Conservation (phyloP, 30 jellyfish, hydroid and myxozoan species). For the Turritopsis rubra region DNA sequence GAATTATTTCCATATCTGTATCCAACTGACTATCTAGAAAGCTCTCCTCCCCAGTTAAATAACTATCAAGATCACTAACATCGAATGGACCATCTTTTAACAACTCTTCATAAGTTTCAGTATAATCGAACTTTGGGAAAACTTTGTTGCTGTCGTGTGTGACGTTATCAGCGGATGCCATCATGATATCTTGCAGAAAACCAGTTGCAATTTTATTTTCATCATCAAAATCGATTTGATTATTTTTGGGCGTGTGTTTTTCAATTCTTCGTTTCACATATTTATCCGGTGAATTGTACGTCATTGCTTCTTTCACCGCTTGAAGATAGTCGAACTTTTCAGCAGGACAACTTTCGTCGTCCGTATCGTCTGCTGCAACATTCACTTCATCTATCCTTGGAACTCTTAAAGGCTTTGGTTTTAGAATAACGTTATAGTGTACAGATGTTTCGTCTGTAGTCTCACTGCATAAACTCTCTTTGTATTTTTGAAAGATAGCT, state of each 20-base stretch:
- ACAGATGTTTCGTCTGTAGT: background rate
- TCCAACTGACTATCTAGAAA: background rate
- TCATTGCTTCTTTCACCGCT: background rate
- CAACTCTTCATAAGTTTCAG: background rate
- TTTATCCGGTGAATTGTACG: constrained; percentile 10
- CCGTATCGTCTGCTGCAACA: background rate
- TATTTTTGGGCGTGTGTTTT: background rate
- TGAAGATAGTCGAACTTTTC: background rate
- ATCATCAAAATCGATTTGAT: background rate
- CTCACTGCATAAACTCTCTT: background rate
- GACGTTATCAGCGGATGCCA: background rate
- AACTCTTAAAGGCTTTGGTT: background rate
- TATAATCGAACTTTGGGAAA: background rate
- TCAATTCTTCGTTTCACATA: background rate
- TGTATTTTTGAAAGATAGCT: background rate
- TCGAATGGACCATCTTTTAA: background rate
- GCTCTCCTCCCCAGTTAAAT: background rate
- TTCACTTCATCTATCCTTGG: background rate
- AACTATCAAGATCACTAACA: background rate
- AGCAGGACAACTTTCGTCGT: background rate
- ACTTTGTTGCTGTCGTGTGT: background rate
- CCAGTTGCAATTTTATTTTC: background rate
- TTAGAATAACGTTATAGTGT: background rate
- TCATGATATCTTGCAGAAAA: constrained; percentile 10
- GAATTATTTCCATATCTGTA: background rate